phyloP scores from a whole-genome alignment of 2,113 vertebrate species.

The Micronycteris hirsuta region DNA sequence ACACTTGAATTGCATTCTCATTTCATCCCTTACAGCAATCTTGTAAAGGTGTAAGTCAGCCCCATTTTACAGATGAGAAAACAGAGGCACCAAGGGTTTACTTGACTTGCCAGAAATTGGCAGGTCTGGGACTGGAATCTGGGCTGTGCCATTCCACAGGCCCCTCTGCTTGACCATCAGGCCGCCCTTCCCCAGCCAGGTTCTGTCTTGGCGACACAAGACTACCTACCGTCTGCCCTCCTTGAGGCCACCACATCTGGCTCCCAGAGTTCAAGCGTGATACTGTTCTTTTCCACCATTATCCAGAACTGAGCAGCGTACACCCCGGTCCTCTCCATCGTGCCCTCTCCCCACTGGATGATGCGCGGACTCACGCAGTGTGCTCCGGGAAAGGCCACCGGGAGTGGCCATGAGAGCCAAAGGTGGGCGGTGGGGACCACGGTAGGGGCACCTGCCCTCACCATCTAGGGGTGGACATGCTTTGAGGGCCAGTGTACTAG shows the following conservation, averaged over 20 bases:
- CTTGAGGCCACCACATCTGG: not conserved
- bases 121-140: not conserved
- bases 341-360: not conserved
- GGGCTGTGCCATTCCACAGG: not conserved
- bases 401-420: not conserved
- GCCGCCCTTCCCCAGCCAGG: not conserved
- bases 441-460: not conserved
- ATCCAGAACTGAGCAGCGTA: not conserved
- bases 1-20: not conserved
- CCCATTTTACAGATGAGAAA: constrained; percentile 26
- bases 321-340: not conserved
- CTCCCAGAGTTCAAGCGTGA: not conserved
- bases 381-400: constrained; percentile 9
- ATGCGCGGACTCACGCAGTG: not conserved
- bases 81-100: not conserved
- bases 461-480: not conserved
- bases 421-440: not conserved
- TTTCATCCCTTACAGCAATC: not conserved
- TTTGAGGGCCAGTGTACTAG: not conserved
- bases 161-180: not conserved
- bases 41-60: not conserved
- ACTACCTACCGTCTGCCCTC: not conserved
- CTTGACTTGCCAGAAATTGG: not conserved
- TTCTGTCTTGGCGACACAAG: not conserved
- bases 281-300: not conserved